These are phyloP conservation scores for Metaphire vulgaris DNA, from an alignment of 1,140 invertebrate species.

Conservation along the genomic window DNA sequence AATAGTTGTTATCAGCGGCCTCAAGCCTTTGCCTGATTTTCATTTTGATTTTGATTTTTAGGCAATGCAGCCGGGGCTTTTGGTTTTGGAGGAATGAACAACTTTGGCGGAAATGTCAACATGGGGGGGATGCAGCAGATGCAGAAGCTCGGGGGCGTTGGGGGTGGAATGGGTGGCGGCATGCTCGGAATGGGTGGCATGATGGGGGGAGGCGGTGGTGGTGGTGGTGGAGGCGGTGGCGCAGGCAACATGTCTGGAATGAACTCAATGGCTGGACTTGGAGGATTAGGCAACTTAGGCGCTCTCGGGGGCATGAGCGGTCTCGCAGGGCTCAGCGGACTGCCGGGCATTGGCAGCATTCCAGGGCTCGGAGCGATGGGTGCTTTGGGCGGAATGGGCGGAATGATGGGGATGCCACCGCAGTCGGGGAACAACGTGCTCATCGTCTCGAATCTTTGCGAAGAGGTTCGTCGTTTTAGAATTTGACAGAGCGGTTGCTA, in stretches of 20 bases:
- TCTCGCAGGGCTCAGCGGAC: not conserved
- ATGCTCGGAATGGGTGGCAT: not conserved
- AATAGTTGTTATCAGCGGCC: no score
- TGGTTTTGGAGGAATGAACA: conserved; percentile 2
- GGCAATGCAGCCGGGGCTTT: not conserved
- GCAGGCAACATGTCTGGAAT: not conserved
- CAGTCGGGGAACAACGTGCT: conserved; percentile 34
- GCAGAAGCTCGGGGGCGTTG: not conserved
- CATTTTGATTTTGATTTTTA: no score
- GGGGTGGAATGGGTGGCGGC: not conserved
- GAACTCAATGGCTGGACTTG: not conserved
- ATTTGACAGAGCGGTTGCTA: not conserved
- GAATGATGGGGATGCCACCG: not conserved
- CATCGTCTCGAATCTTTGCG: conserved; percentile 51
- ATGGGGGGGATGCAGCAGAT: not conserved
- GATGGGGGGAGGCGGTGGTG: not conserved
- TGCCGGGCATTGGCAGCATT: conserved; percentile 10
- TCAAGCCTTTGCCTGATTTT: no score
- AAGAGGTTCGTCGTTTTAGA: conserved; percentile 40
- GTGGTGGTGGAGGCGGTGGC: not conserved
- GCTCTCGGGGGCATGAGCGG: not conserved
- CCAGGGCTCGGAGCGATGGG: not conserved
- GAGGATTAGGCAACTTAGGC: not conserved
- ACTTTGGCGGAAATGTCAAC: not conserved
- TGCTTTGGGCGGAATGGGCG: not conserved